Evolutionary conservation across 2,113 vertebrate species (phyloP).

Genomic region (Neopipo cinnamomea): DNA sequence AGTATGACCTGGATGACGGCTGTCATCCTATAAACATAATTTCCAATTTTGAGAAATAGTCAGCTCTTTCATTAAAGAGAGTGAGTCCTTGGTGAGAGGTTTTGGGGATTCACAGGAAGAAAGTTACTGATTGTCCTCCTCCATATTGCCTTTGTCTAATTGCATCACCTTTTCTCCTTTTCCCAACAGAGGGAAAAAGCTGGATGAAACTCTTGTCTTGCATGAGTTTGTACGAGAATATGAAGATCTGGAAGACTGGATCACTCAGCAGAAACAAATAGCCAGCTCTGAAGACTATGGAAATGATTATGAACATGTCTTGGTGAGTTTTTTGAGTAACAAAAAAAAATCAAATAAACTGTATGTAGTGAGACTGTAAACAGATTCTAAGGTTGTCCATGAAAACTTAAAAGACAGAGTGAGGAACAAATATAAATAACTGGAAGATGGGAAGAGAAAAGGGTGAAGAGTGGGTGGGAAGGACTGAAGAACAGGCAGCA

Average conservation of each 20-base stretch:
- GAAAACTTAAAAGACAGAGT: not conserved
- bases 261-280: slow-evolving; percentile 75
- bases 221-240: slow-evolving; percentile 83
- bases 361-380: not conserved
- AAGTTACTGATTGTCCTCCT: not conserved
- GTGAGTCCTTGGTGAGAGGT: not conserved
- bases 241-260: slow-evolving; percentile 81
- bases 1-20: not conserved
- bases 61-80: not conserved
- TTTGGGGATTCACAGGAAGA: not conserved
- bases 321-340: slow-evolving; percentile 72
- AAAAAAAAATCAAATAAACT: not conserved
- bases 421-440: not conserved
- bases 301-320: slow-evolving; percentile 77
- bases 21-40: not conserved
- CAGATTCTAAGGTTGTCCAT: not conserved
- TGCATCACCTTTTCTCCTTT: not conserved
- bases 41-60: not conserved
- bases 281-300: slow-evolving; percentile 78
- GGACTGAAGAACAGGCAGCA: not conserved
- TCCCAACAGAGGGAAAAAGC: slow-evolving; percentile 50
- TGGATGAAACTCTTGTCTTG: slow-evolving; percentile 78
- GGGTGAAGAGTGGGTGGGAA: not conserved
- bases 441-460: not conserved
- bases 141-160: not conserved